Conservation (phyloP, 2,113 vertebrate species). For the Aythya baeri region DNA sequence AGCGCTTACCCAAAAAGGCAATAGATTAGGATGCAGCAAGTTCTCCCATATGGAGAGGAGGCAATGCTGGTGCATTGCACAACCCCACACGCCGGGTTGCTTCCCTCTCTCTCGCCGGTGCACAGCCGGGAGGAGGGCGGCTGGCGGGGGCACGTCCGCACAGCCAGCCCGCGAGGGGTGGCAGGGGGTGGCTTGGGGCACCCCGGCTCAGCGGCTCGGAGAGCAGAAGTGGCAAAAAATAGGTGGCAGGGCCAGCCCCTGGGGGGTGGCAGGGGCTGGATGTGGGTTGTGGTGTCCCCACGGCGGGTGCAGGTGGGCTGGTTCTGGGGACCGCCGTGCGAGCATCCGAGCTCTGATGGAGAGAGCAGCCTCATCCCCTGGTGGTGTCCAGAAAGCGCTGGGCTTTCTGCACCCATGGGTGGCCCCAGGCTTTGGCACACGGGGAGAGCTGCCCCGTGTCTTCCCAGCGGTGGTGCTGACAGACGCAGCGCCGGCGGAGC, state of each 20-base stretch:
- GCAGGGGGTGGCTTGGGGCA: not conserved
- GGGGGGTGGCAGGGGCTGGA: not conserved
- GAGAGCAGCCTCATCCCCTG: accelerated
- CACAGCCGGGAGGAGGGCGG: conserved; percentile 17
- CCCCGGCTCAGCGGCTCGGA: accelerated
- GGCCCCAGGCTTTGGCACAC: accelerated
- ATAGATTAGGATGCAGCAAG: conserved; percentile 53
- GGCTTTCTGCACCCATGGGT: not conserved
- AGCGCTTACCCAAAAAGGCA: conserved; percentile 59
- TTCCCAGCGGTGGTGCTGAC: not conserved
- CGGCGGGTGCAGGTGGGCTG: accelerated
- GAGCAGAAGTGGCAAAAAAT: not conserved
- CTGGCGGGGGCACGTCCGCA: not conserved
- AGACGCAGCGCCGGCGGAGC: not conserved
- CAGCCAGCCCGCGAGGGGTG: accelerated
- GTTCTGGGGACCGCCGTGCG: not conserved
- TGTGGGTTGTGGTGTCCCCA: not conserved
- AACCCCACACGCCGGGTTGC: not conserved
- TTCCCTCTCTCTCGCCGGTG: not conserved
- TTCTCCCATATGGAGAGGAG: conserved; percentile 42
- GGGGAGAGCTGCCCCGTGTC: accelerated
- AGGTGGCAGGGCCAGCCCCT: not conserved
- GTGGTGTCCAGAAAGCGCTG: not conserved
- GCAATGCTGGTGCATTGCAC: conserved; percentile 76
- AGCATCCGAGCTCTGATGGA: accelerated